A percentile compares a stretch with the other conserved stretches of the same genome.
phyloP scores from a whole-genome alignment of 2,113 vertebrate species.

The Passer domesticus region DNA sequence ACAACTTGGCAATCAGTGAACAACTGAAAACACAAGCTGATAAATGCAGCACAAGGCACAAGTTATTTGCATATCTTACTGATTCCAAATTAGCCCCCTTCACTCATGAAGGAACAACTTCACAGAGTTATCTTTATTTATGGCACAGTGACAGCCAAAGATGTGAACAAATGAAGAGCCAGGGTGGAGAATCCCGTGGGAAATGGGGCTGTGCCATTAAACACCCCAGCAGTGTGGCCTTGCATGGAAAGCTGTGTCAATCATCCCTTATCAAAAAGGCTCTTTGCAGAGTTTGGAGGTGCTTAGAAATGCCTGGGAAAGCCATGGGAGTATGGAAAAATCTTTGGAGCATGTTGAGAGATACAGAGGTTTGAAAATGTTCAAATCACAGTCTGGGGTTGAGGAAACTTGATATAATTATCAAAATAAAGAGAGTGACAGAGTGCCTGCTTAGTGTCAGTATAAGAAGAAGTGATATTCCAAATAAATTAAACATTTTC shows the following conservation, averaged over 20 bases:
- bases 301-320: not conserved
- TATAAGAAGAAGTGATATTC: not conserved
- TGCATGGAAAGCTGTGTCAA: not conserved
- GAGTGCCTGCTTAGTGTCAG: not conserved
- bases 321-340: not conserved
- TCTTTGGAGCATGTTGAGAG: not conserved
- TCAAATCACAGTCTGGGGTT: not conserved
- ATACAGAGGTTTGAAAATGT: not conserved
- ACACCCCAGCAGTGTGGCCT: not conserved
- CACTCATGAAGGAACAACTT: not conserved
- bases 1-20: not conserved
- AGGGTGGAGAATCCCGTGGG: not conserved
- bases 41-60: not conserved
- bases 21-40: not conserved
- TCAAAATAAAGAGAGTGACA: not conserved
- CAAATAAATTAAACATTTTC: not conserved
- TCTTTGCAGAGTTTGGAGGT: not conserved
- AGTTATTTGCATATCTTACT: not conserved
- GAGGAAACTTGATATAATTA: not conserved
- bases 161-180: not conserved
- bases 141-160: not conserved
- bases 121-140: not conserved
- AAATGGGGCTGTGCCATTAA: not conserved
- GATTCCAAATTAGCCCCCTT: not conserved
- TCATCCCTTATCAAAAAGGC: not conserved